A percentile compares a stretch with the other conserved stretches of the same genome.
Evolutionary conservation across 2,797 vertebrate genomes (phyloP).

Genomic region (Harpagifer antarcticus): DNA sequence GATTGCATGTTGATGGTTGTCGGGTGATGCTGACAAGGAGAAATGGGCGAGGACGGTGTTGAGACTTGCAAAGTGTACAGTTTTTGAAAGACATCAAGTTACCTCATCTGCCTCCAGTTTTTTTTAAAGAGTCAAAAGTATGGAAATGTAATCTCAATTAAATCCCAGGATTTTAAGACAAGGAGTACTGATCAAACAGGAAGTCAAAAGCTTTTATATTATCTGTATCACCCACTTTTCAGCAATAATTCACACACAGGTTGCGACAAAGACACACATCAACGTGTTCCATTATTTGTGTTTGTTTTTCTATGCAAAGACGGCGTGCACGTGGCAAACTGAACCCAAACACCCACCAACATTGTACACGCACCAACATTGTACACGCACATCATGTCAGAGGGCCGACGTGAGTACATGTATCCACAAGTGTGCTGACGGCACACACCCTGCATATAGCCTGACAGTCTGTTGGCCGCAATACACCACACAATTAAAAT

Average conservation of each 20-base stretch:
- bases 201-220: slow-evolving; percentile 32
- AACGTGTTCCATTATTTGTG: slow-evolving; percentile 52
- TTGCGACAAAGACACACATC: slow-evolving; percentile 46
- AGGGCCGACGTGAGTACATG: slow-evolving; percentile 45
- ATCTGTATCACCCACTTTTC: slow-evolving; percentile 31
- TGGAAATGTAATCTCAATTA: slow-evolving; percentile 37
- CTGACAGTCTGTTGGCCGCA: slow-evolving; percentile 63
- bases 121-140: slow-evolving; percentile 20
- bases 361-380: slow-evolving; percentile 22
- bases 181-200: slow-evolving; percentile 41
- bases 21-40: slow-evolving; percentile 73
- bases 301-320: slow-evolving; percentile 71
- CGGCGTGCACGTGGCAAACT: slow-evolving; percentile 45
- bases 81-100: slow-evolving; percentile 54
- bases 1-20: slow-evolving; percentile 74
- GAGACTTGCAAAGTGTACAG: slow-evolving; percentile 69
- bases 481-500: slow-evolving; percentile 76
- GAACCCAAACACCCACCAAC: slow-evolving; percentile 48
- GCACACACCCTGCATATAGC: slow-evolving; percentile 70
- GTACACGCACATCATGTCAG: slow-evolving; percentile 46
- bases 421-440: slow-evolving; percentile 71
- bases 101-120: slow-evolving; percentile 11
- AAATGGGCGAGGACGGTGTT: slow-evolving; percentile 59
- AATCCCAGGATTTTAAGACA: slow-evolving; percentile 38
- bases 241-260: slow-evolving; percentile 33